phyloP scores from a whole-genome alignment of 53 echinoderm and acorn worm species.

The Zoroaster sp. region DNA sequence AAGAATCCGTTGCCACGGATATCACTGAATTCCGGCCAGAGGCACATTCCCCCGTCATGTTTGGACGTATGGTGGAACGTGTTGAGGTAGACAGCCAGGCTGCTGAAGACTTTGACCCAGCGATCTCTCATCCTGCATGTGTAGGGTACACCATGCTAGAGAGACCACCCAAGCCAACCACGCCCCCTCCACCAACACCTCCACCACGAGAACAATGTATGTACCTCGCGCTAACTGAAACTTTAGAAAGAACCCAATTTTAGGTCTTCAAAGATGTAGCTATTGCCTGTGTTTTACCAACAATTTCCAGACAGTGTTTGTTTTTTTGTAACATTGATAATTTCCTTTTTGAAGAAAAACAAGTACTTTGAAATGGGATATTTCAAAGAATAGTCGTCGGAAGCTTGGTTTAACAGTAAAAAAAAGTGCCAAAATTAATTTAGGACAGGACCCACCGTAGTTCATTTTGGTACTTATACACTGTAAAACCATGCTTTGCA shows the following conservation, averaged over 20 bases:
- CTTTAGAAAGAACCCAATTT: too few relatives aligned
- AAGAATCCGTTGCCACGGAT: constrained; percentile 85
- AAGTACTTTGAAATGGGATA: too few relatives aligned
- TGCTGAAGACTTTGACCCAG: constrained; percentile 84
- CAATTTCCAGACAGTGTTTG: too few relatives aligned
- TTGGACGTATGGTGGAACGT: constrained; percentile 80
- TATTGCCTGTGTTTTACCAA: not conserved
- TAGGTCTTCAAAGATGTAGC: not conserved
- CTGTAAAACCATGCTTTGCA: too few relatives aligned
- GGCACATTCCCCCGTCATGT: constrained; percentile 92
- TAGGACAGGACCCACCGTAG: too few relatives aligned
- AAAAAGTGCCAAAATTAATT: too few relatives aligned
- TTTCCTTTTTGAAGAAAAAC: too few relatives aligned
- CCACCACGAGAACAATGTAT: constrained; percentile 95
- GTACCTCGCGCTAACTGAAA: not conserved
- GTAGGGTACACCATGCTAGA: constrained; percentile 88
- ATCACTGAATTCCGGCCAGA: constrained; percentile 93
- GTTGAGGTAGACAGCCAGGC: constrained; percentile 71
- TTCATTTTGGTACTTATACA: too few relatives aligned
- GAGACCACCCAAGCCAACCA: constrained; percentile 64
- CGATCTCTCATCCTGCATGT: constrained; percentile 90
- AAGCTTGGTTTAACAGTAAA: too few relatives aligned
- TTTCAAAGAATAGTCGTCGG: too few relatives aligned
- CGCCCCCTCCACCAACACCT: constrained; percentile 78
- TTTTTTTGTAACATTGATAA: too few relatives aligned